These are phyloP conservation scores for Callithrix jacchus DNA, from an alignment of 2,113 vertebrate species.

Conservation along the genomic window DNA sequence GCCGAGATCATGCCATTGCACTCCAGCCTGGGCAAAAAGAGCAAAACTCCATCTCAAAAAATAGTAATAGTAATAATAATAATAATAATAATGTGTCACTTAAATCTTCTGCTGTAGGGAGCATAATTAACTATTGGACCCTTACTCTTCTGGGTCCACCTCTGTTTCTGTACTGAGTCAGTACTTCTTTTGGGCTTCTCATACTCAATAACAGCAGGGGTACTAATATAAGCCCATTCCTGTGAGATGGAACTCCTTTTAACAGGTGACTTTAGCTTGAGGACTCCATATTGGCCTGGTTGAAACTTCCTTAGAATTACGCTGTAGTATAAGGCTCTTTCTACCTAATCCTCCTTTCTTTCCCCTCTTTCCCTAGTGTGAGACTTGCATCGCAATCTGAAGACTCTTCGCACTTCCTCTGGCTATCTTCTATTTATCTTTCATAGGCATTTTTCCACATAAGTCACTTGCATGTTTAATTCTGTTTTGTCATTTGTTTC, in stretches of 20 bases:
- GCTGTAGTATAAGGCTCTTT: background rate
- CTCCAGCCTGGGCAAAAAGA: too few species aligned
- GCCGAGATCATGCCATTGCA: too few species aligned
- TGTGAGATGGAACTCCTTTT: background rate
- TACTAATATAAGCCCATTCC: background rate
- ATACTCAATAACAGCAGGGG: background rate
- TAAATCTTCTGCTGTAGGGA: background rate
- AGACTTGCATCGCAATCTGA: slow-evolving; percentile 23
- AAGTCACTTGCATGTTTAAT: background rate
- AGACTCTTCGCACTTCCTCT: background rate
- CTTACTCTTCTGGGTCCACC: background rate
- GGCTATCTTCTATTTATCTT: background rate
- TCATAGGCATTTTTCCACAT: background rate
- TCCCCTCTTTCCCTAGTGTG: background rate
- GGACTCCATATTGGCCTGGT: background rate
- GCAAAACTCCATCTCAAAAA: too few species aligned
- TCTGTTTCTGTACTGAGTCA: background rate
- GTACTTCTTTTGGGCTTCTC: background rate
- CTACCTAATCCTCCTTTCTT: background rate
- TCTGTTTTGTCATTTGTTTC: background rate
- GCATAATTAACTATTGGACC: background rate
- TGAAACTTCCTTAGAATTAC: slow-evolving; percentile 8
- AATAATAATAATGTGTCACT: background rate
- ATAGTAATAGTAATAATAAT: too few species aligned
- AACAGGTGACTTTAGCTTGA: background rate